Base-by-base conservation (phyloP, 2,888 invertebrate species). In the Ecliptopera silaceata region DNA sequence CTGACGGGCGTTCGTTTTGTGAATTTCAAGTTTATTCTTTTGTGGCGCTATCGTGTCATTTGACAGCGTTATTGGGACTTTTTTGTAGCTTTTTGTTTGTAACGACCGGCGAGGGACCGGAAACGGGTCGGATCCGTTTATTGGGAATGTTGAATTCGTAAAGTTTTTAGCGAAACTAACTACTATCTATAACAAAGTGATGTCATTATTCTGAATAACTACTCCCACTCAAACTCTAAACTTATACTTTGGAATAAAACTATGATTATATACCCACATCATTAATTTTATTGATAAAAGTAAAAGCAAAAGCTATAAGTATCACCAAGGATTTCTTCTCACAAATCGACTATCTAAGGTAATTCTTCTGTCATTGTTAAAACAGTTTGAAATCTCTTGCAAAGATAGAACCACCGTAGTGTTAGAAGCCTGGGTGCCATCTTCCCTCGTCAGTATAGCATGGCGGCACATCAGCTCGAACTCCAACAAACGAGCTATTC, bases 391-490 rank as follows among this genome's bases (percentile, higher is more conserved):
- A 6, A 41, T 22, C 31, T 52, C 15, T 41, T 53, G 45, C 26
- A 38, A 8, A 15, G 12, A 18, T 6, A 38, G n/a, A 6, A 6
- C 5, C n/a, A 48, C 18, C 1, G 20, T 42, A 8, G 36, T 31
- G 11, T 31, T 42, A 10, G 73, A 71, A 3, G 66, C 57, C 46
- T 71, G 61, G 2, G 65, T 64, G 0, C 34, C 48, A 38, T 68
- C 66, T 4, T 80, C 79, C 65, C 56, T 75, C 0, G 66, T 71
- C 38, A 87, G 61, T 59, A 88, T 77, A 0, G 86, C 77, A 65
- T 85, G 69, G 57, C 86, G 68, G 55, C 86, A 88, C 87, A 85
- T 86, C 0, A 85, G 41, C 59, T 88, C 87, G 61, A 81, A 88
- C 52, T 88, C 88, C 1, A 88, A 54, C 32, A 86, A 60, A 4